Base-by-base conservation (phyloP, 35 echinoderm and acorn worm species). In the Chiridota heheva region DNA sequence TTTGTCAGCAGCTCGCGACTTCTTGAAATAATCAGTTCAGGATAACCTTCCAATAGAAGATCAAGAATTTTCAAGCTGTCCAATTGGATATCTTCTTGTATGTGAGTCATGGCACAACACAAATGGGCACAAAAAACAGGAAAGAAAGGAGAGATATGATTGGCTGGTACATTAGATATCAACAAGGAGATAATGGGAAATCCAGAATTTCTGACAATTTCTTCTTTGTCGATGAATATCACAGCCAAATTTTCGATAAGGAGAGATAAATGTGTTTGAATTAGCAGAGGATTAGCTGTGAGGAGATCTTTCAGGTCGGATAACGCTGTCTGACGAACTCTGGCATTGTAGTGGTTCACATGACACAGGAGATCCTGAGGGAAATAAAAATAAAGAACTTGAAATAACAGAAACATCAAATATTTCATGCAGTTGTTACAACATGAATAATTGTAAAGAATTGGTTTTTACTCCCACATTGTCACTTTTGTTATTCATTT, bases 61-160 rank as follows among this genome's bases (percentile, higher is more conserved):
- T 98, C 95, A 58, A 91, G 81, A 69, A 92, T 72, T 38, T 44
- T 76, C 40, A 98, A 53, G 8, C 89, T 84, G 62, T 98, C 88
- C 31, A 92, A 56, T 48, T 92, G 95, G 43, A 98, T 88, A 44
- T 86, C 87, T 41, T 98, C 95, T 17, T 84, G 60, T 4, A 98
- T 74, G 72, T 98, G 95, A 4, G 95, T 98, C 95, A 91, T 98
- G 0, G 95, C 89, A 36, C 95, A 92, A 41, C 89, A 85, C 12
- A 98, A 81, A 53, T 98, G 85, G 29, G 82, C 85, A 55, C 73
- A 73, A 15, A 98, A 27, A 30, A 80, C 51, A 7, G 88, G 72
- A 61, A 98, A 92, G 71, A 98, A 98, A 35, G 95, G 95, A 16
- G 79, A 60, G 44, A 98, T 87, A 18, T 84, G 72, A 38, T 69